These are phyloP conservation scores for Coenonympha arcania DNA, from an alignment of 2,888 invertebrate species.

Conservation along the genomic window DNA sequence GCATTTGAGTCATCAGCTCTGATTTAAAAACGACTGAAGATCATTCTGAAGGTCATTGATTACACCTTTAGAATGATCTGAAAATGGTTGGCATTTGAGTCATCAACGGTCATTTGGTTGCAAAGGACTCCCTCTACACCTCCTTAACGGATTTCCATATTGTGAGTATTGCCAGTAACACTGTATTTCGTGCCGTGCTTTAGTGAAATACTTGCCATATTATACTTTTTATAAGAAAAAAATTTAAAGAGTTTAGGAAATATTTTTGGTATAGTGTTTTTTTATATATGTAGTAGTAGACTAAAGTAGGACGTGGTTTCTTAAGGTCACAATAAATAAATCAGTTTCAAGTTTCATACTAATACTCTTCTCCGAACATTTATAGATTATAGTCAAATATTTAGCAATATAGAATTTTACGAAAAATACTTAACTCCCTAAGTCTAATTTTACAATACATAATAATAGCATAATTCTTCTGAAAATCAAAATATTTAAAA, in stretches of 20 bases:
- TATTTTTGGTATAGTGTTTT: slow-evolving; percentile 6
- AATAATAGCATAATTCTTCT: not conserved
- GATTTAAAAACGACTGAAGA: too few relatives aligned
- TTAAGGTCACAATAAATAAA: not conserved
- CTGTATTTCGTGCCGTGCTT: not conserved
- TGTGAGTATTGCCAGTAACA: too few relatives aligned
- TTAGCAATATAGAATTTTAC: not conserved
- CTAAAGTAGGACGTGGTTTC: not conserved
- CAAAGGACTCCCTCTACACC: too few relatives aligned
- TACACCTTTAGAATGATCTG: too few relatives aligned
- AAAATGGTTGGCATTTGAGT: too few relatives aligned
- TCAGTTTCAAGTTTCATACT: not conserved
- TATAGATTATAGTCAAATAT: not conserved
- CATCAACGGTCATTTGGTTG: too few relatives aligned
- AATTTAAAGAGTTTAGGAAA: not conserved
- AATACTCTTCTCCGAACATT: not conserved
- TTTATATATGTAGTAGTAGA: not conserved
- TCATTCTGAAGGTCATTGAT: too few relatives aligned
- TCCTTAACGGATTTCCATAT: too few relatives aligned
- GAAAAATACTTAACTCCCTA: not conserved
- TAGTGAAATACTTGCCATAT: slow-evolving; percentile 15
- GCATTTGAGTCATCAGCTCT: too few relatives aligned
- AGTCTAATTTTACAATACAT: too few relatives aligned
- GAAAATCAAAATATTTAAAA: not conserved
- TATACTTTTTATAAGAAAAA: not conserved